Conservation (phyloP, 2,888 invertebrate species). For the Diachrysia chrysitis region DNA sequence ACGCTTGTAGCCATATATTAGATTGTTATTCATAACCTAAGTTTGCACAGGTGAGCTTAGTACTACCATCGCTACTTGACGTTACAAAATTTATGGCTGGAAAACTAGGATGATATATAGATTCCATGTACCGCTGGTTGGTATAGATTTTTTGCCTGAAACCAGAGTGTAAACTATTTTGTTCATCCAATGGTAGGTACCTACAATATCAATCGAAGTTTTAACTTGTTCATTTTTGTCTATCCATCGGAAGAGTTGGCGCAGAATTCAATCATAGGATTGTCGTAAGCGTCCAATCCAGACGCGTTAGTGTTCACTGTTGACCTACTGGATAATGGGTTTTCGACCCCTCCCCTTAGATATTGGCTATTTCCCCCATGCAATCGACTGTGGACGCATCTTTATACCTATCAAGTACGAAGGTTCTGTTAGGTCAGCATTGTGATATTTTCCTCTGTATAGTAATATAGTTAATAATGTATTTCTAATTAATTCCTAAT, state of each 20-base stretch:
- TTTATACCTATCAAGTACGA: neutral
- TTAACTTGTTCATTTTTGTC: conserved; percentile 34
- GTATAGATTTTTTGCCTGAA: neutral
- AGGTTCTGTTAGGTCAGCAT: conserved; percentile 11
- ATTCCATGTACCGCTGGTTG: neutral
- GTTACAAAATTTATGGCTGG: conserved; percentile 8
- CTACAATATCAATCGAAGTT: conserved; percentile 9
- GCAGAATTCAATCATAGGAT: conserved; percentile 55
- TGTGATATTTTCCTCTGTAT: conserved; percentile 6
- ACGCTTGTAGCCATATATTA: conserved; percentile 41
- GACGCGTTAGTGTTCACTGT: conserved; percentile 51
- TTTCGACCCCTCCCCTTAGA: conserved; percentile 41
- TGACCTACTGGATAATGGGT: conserved; percentile 58
- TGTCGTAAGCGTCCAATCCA: conserved; percentile 42
- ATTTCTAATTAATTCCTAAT: conserved; percentile 38
- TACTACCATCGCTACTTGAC: conserved; percentile 11
- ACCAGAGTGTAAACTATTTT: neutral
- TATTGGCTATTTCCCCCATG: conserved; percentile 53
- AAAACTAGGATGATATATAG: neutral
- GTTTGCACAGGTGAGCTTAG: conserved; percentile 44
- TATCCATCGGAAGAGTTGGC: conserved; percentile 37
- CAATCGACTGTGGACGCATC: conserved; percentile 32
- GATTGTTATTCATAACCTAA: conserved; percentile 53
- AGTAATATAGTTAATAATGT: conserved; percentile 15
- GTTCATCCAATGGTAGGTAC: neutral